A percentile compares a stretch with the other conserved stretches of the same genome.
Evolutionary conservation across 2,888 invertebrate species (phyloP).

Genomic region (Mycalesis mineus): DNA sequence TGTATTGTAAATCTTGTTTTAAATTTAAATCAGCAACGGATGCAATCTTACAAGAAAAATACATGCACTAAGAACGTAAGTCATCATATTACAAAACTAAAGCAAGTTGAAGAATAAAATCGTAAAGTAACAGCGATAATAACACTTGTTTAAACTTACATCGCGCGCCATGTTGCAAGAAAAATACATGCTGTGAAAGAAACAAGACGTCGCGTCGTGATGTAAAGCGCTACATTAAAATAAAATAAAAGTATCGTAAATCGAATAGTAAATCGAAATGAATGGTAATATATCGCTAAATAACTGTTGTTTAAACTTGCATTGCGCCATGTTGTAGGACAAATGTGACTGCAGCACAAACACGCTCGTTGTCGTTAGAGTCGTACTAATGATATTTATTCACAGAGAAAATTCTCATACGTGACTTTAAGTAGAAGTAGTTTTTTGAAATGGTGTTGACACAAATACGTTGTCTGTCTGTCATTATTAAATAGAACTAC

Average conservation of each 20-base stretch:
- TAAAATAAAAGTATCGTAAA: too few species aligned
- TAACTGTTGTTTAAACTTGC: conserved; percentile 13
- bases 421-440: not conserved
- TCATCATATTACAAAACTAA: too few species aligned
- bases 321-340: conserved; percentile 22
- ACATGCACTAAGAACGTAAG: too few species aligned
- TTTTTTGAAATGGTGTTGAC: too few species aligned
- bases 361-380: conserved; percentile 25
- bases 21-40: too few species aligned
- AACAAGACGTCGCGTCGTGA: too few species aligned
- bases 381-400: conserved; percentile 29
- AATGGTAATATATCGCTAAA: not conserved
- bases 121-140: not conserved
- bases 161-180: conserved; percentile 19
- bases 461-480: too few species aligned
- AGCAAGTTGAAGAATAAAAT: not conserved
- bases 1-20: too few species aligned
- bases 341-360: conserved; percentile 18
- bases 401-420: conserved; percentile 9
- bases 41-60: too few species aligned
- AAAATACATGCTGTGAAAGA: not conserved
- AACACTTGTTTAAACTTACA: conserved; percentile 4
- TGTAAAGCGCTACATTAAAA: too few species aligned
- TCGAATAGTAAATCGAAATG: not conserved
- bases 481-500: too few species aligned